Base-by-base conservation (phyloP, 2,888 invertebrate species). In the Sinelater perroti region DNA sequence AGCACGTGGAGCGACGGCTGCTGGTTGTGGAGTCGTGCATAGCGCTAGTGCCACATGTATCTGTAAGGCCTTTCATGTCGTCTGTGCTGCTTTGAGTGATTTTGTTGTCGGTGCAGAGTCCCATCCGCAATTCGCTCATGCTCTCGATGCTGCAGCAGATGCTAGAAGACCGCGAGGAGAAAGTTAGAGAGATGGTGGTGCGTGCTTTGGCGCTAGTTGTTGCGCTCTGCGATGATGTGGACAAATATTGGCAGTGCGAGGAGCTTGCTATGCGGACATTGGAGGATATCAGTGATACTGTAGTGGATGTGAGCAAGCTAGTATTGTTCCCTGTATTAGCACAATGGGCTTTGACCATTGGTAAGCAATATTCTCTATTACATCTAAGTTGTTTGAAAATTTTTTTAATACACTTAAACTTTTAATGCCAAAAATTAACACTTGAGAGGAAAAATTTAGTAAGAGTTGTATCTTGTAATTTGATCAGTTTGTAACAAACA, bases 61-160 rank as follows among this genome's bases (percentile, higher is more conserved):
- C 87, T 53, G 85, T 82, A 76, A 77, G 80, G n/a, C n/a, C n/a
- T n/a, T n/a, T n/a, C n/a, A n/a, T n/a, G n/a, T n/a, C n/a, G n/a
- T n/a, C n/a, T n/a, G n/a, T n/a, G n/a, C n/a, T n/a, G n/a, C n/a
- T 14, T 24, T 10, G 16, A 8, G 21, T 13, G 1, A 40, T 14
- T 24, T 14, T 24, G 11, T 17, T 40, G 3, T 40, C 14, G 1
- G 6, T 4, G 14, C 7, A 40, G 79, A 81, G 81, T 68, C 81
- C 83, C 30, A 83, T 88, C 30, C 78, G 87, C 26, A 86, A 87
- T 68, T 89, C 88, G 0, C 75, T 89, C 21, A 82, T 89, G 72
- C 76, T 89, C 36, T 87, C 88, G 7, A 88, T 89, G 84, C 75
- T 89, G 26, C 86, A 87, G 68, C 89, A 89, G 78, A 84, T 89